phyloP scores from a whole-genome alignment of 1,140 invertebrate genomes.

The Musca vetustissima region DNA sequence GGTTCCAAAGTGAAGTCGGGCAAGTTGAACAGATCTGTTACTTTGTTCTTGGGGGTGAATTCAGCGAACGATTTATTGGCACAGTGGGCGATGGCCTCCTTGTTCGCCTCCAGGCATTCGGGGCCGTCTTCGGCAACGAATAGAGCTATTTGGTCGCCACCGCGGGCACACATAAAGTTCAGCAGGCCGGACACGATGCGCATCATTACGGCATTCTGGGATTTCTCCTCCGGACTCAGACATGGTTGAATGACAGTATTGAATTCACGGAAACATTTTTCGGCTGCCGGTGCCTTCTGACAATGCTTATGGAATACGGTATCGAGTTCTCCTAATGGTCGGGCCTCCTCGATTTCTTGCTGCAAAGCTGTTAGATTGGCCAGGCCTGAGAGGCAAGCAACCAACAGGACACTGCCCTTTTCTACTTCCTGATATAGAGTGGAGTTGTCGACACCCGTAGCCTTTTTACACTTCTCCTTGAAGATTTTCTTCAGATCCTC shows the following conservation, averaged over 20 bases:
- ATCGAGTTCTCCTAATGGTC: slow-evolving; percentile 64
- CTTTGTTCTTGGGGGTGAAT: slow-evolving; percentile 21
- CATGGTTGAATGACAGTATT: slow-evolving; percentile 64
- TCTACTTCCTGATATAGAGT: slow-evolving; percentile 47
- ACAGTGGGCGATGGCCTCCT: slow-evolving; percentile 64
- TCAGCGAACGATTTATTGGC: slow-evolving; percentile 62
- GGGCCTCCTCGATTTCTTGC: slow-evolving; percentile 63
- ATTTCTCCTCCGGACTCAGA: slow-evolving; percentile 62
- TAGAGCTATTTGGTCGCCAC: slow-evolving; percentile 78
- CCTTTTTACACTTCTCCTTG: slow-evolving; percentile 49
- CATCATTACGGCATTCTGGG: slow-evolving; percentile 57
- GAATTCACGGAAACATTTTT: slow-evolving; percentile 65
- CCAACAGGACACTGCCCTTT: slow-evolving; percentile 43
- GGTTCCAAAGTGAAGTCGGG: slow-evolving; percentile 41
- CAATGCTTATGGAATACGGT: slow-evolving; percentile 69
- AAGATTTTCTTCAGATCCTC: slow-evolving; percentile 43
- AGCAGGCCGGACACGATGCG: slow-evolving; percentile 68
- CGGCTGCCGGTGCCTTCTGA: slow-evolving; percentile 62
- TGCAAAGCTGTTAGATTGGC: slow-evolving; percentile 60
- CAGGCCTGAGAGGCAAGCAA: slow-evolving; percentile 57
- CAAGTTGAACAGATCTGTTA: slow-evolving; percentile 40
- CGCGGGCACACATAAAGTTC: slow-evolving; percentile 73
- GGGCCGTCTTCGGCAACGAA: slow-evolving; percentile 77
- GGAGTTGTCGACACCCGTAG: slow-evolving; percentile 35
- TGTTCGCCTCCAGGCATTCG: slow-evolving; percentile 68